Evolutionary conservation across 2,888 invertebrate genomes (phyloP), one percentile per base, ranked within the genome.

Genomic region (Acanthosoma haemorrhoidale): DNA sequence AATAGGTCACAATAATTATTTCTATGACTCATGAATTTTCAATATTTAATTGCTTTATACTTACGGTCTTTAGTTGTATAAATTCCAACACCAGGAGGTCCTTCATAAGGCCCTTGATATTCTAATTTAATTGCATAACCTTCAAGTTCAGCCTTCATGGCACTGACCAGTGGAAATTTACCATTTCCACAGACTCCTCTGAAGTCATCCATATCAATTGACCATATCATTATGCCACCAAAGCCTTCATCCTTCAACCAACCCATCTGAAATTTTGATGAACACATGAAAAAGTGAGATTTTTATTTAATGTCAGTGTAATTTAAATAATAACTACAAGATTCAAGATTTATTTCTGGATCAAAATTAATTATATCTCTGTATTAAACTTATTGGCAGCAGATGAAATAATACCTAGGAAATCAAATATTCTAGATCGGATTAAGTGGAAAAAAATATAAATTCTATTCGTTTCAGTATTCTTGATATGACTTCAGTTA

Each of bases 191-290:
- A 96, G 9, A 88, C 87, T 9, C 95, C 95, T 74, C 88, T 84
- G 83, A 96, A 96, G 80, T 96, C 96, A 77, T 96, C 96, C 93
- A 96, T 91, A 77, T 96, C 96, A 29, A 96, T 86, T 0, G 95
- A 95, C 96, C 96, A 96, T 63, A 96, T 90, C 94, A 96, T 96
- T 70, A 96, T 93, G 18, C 96, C 96, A 41, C 94, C 96, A 75
- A 94, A 94, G 29, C 93, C 94, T 85, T 93, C 92, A 78, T 94
- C 92, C 79, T 92, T 94, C 71, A 95, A 83, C 95, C 95, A 96
- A 71, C 90, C 88, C 88, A 92, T 93, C 94, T 94, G 78, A 2
- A 77, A 77, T 64, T n/a, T n/a, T n/a, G n/a, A n/a, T n/a, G n/a
- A n/a, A n/a, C n/a, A n/a, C n/a, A n/a, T n/a, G n/a, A n/a, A n/a